Conservation (phyloP, 2,888 invertebrate species). For the Ochropacha duplaris region DNA sequence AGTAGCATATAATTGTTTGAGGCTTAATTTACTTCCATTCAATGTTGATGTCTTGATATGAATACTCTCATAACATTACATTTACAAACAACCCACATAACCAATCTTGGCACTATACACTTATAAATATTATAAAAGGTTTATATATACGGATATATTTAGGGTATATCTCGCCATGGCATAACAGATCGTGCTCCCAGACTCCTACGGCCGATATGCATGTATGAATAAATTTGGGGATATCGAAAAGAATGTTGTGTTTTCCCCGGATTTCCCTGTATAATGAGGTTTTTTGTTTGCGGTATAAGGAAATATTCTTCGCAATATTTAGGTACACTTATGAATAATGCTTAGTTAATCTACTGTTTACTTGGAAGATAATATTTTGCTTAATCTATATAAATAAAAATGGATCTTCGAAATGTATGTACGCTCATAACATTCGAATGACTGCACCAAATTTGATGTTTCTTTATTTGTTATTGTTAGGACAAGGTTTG, state of each 20-base stretch:
- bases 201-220: constrained; percentile 27
- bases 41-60: constrained; percentile 32
- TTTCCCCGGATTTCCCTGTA: constrained; percentile 24
- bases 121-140: background rate
- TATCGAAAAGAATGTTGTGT: constrained; percentile 19
- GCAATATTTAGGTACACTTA: background rate
- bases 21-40: constrained; percentile 42
- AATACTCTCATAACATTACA: background rate
- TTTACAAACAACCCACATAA: background rate
- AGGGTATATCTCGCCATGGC: constrained; percentile 22
- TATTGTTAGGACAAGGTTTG: too few species aligned
- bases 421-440: too few species aligned
- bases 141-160: constrained; percentile 20
- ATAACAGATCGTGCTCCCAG: constrained; percentile 24
- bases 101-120: background rate
- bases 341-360: background rate
- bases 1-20: constrained; percentile 30
- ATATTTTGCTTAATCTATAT: too few species aligned
- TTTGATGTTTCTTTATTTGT: too few species aligned
- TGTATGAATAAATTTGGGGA: constrained; percentile 30
- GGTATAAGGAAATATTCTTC: background rate
- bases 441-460: too few species aligned
- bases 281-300: constrained; percentile 16
- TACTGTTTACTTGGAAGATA: too few species aligned
- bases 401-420: too few species aligned